A percentile compares a stretch with the other conserved stretches of the same genome.
Evolutionary conservation across 2,113 vertebrate genomes (phyloP).

Genomic region (Leptosomus discolor): DNA sequence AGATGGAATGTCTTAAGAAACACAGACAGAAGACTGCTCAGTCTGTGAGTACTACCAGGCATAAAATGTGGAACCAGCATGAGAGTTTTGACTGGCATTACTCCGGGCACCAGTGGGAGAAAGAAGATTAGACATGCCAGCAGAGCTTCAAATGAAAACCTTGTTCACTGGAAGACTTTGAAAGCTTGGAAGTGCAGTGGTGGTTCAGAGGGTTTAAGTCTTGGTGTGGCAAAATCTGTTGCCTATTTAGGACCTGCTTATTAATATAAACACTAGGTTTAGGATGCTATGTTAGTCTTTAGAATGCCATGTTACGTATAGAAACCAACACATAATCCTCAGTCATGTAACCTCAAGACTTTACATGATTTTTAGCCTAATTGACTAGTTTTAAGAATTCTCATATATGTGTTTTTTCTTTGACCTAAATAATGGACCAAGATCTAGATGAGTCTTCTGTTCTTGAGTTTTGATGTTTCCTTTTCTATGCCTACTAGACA

Average conservation of each 20-base stretch:
- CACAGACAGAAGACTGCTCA: neutral
- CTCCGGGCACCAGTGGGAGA: neutral
- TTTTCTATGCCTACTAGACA: neutral
- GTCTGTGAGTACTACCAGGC: neutral
- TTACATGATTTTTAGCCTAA: neutral
- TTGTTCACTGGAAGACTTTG: neutral
- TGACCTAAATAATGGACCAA: neutral
- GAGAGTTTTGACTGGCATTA: neutral
- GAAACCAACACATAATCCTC: neutral
- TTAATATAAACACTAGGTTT: neutral
- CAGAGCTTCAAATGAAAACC: neutral
- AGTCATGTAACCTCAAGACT: neutral
- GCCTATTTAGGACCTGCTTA: neutral
- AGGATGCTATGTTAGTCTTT: neutral
- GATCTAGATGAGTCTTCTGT: neutral
- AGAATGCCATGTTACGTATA: neutral
- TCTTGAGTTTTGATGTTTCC: neutral
- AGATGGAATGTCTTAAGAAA: neutral
- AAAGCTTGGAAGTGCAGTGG: neutral
- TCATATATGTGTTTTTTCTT: neutral
- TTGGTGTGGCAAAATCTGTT: neutral
- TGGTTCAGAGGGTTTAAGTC: neutral
- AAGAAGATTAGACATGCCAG: neutral
- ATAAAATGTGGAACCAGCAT: neutral
- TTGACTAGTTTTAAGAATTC: neutral